Evolutionary conservation across 2,113 vertebrate genomes (phyloP), one percentile per base, ranked within the genome.

Genomic region (Castor canadensis): DNA sequence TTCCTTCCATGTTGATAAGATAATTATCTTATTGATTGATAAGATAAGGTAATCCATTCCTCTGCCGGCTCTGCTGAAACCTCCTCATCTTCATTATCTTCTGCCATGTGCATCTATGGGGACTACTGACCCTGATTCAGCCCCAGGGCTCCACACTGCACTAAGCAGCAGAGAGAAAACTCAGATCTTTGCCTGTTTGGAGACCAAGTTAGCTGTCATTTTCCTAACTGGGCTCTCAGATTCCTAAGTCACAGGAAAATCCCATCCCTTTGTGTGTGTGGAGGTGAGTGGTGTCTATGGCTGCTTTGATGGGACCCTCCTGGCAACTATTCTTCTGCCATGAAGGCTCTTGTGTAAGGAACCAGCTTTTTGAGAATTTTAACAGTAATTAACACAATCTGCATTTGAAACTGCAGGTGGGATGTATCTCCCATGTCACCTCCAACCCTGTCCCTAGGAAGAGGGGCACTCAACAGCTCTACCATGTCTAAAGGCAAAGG

Each of bases 1-100:
- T 60, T 66, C 71, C 67, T 71, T 76, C 0, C 0, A 11, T 60
- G 79, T 91, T 67, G 82, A 96, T 93, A 77, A 58, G 94, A 95
- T 80, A 87, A 4, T n/a, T 69, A 96, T 96, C 95, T 91, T 87
- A n/a, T n/a, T n/a, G n/a, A n/a, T n/a, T n/a, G n/a, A n/a, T n/a
- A n/a, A n/a, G n/a, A n/a, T n/a, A n/a, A 47, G 56, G 79, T 91
- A 87, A 85, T 97, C 87, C 75, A 45, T 89, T 71, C 94, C 89
- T 82, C 93, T 24, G 30, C 43, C 47, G 32, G 79, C 73, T 87
- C 76, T 77, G 35, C 30, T 9, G 32, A 79, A 91, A 54, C 43
- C 4, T 92, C 94, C 76, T 79, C 60, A 94, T 97, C 95, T 87
- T 72, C 91, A 80, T 84, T 66, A 76, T 91, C 83, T 94, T 86